A percentile compares a stretch with the other conserved stretches of the same genome.
Conservation (phyloP, 2,888 invertebrate genomes). For the Agrochola litura region DNA sequence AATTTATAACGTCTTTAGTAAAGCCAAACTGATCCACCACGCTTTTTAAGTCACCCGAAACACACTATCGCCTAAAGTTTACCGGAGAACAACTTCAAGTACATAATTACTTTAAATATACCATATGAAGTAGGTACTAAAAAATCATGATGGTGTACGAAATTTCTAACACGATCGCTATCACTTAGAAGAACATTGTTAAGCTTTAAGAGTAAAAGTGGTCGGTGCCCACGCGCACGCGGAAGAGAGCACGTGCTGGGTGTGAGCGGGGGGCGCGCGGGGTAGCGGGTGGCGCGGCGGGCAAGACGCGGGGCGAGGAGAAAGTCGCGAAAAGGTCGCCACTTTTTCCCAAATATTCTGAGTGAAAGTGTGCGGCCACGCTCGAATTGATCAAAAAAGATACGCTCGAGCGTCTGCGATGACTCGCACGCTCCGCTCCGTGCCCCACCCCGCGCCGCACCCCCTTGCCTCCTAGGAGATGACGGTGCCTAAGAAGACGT, state of each 20-base stretch:
- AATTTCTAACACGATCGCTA: slow-evolving; percentile 34
- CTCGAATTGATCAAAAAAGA: slow-evolving; percentile 81
- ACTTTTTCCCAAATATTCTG: slow-evolving; percentile 90
- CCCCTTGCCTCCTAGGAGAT: neutral
- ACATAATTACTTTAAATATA: neutral
- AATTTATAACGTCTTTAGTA: slow-evolving; percentile 6
- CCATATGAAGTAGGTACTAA: neutral
- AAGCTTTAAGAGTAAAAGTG: slow-evolving; percentile 88
- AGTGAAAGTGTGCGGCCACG: slow-evolving; percentile 86
- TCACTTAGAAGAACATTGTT: slow-evolving; percentile 67
- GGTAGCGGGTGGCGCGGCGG: slow-evolving; percentile 60
- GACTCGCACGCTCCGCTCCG: slow-evolving; percentile 29
- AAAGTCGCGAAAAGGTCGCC: slow-evolving; percentile 90
- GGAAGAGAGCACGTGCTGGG: slow-evolving; percentile 82
- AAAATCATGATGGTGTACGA: slow-evolving; percentile 14
- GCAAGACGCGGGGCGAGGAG: slow-evolving; percentile 75
- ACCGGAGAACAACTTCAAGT: neutral
- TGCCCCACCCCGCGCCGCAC: neutral
- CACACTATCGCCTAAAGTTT: neutral
- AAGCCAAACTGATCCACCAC: neutral
- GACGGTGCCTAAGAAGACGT: too few species aligned
- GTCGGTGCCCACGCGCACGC: slow-evolving; percentile 78
- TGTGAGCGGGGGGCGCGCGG: slow-evolving; percentile 61
- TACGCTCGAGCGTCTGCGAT: slow-evolving; percentile 52
- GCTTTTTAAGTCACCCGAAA: slow-evolving; percentile 6